phyloP scores from a whole-genome alignment of 2,113 vertebrate species.

The Notothenia rossii region DNA sequence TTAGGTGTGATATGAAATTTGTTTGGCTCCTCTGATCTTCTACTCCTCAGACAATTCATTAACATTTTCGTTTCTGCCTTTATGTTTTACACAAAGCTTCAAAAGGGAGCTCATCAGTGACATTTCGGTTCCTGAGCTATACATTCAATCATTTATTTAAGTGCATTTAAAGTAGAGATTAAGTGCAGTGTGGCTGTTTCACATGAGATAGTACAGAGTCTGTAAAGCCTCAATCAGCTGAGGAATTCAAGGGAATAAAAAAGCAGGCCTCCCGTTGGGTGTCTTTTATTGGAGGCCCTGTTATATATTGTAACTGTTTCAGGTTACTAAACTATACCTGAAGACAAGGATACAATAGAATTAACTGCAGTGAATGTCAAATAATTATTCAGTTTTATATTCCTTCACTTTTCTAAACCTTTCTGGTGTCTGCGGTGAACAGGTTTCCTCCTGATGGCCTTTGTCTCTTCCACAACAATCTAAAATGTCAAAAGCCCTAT shows the following conservation, averaged over 20 bases:
- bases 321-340: constrained; percentile 37
- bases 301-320: constrained; percentile 41
- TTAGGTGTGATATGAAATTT: constrained; percentile 84
- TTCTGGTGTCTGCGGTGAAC: not conserved
- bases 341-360: constrained; percentile 36
- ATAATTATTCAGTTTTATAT: not conserved
- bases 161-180: constrained; percentile 73
- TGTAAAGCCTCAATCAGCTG: constrained; percentile 40
- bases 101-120: constrained; percentile 73
- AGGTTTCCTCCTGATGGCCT: constrained; percentile 11
- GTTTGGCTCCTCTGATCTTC: constrained; percentile 81
- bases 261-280: constrained; percentile 27
- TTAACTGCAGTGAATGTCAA: constrained; percentile 26
- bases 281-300: constrained; percentile 23
- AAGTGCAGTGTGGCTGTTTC: constrained; percentile 72
- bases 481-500: constrained; percentile 2
- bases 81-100: constrained; percentile 77
- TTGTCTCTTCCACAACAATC: not conserved
- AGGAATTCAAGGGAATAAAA: constrained; percentile 52
- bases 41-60: constrained; percentile 80
- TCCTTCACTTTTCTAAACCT: not conserved
- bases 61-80: constrained; percentile 74
- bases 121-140: constrained; percentile 67
- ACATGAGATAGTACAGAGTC: constrained; percentile 65
- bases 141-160: constrained; percentile 73